Base-by-base conservation (phyloP, 2,113 vertebrate genomes). In the Paradoxurus hermaphroditus region DNA sequence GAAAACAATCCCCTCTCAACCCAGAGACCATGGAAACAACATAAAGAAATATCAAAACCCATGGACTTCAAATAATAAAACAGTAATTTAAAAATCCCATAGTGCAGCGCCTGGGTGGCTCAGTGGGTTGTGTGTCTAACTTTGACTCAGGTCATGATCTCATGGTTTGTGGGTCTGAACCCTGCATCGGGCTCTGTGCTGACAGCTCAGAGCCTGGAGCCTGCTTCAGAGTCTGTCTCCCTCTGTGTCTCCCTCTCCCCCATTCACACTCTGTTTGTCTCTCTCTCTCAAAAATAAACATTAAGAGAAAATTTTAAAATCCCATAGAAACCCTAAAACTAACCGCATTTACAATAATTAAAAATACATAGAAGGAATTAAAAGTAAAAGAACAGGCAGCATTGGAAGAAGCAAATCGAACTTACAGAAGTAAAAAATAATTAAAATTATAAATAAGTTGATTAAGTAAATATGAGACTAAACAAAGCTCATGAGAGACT, bases 301-400 rank as follows among this genome's bases (percentile, higher is more conserved):
- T 23, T 59, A 59, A 59, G 53, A 56, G 53, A 56, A 56, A 82
- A 72, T 78, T 92, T 29, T 63, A 91, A 88, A 86, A 25, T 39
- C 34, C 44, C 34, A 83, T 25, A 88, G 36, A 92, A 31, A 72
- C n/a, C 41, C 21, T 85, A 91, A 86, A 92, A 77, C 59, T 95
- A 72, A 77, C 77, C 77, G 56, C 21, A 25, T 85, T 85, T 94
- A 53, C 95, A 92, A 91, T 70, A 84, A 92, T 62, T 77, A 79
- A 91, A 63, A 82, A 70, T 31, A 49, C 36, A 82, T 59, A 68
- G 41, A 62, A 67, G 44, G 6, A n/a, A 56, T 86, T 90, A 46
- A 56, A 90, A 53, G 6, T 13, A 56, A 93, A 95, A 65, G 27
- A 90, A 81, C 0, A 84, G 49, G 15, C 23, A 95, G 31, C 9